phyloP scores from a whole-genome alignment of 2,888 invertebrate genomes.

The Erebia ligea region DNA sequence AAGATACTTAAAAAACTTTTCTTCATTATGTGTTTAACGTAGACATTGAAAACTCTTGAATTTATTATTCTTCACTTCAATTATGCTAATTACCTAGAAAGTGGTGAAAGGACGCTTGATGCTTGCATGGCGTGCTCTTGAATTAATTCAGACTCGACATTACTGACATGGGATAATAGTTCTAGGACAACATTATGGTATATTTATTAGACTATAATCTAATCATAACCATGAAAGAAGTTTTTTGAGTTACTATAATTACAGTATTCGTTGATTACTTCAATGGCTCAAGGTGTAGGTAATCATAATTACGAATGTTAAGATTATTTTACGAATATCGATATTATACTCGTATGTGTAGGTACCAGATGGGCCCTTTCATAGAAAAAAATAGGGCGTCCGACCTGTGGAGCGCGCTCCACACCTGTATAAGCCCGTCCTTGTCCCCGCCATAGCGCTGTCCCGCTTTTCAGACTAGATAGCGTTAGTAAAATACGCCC shows the following conservation, averaged over 20 bases:
- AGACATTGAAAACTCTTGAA: not conserved
- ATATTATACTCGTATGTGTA: too few relatives aligned
- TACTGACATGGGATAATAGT: conserved; percentile 10
- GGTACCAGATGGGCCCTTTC: too few relatives aligned
- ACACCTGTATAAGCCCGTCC: too few relatives aligned
- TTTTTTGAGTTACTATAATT: not conserved
- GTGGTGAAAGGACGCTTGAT: conserved; percentile 19
- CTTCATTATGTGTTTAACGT: not conserved
- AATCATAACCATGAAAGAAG: not conserved
- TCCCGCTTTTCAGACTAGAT: too few relatives aligned
- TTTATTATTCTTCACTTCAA: conserved; percentile 20
- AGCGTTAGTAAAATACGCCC: too few relatives aligned
- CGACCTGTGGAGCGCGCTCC: too few relatives aligned
- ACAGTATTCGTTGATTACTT: not conserved
- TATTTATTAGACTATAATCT: conserved; percentile 6
- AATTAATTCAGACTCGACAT: conserved; percentile 21
- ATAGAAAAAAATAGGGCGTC: too few relatives aligned
- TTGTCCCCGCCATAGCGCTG: too few relatives aligned
- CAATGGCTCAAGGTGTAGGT: too few relatives aligned
- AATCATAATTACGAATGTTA: too few relatives aligned
- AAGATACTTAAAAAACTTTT: not conserved
- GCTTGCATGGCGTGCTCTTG: conserved; percentile 22
- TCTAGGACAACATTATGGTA: conserved; percentile 11
- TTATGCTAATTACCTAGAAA: conserved; percentile 13
- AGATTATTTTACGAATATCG: too few relatives aligned